Base-by-base conservation (phyloP, 2,888 invertebrate species). In the Drosophila algonquin region DNA sequence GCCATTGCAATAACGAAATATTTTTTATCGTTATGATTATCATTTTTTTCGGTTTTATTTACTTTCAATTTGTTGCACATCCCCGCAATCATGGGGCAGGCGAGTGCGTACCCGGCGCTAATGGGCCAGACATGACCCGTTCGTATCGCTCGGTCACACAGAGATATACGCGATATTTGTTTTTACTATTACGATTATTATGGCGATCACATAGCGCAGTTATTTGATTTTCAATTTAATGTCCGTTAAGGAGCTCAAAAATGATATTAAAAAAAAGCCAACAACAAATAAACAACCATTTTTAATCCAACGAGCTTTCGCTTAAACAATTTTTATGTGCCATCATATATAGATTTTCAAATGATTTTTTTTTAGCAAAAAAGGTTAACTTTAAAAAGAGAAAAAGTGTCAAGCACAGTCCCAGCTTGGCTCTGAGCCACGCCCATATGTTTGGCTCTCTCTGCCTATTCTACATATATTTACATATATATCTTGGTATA, bases 61-160 rank as follows among this genome's bases (percentile, higher is more conserved):
- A 81, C 83, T 76, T 83, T 86, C 83, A 81, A 83, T 83, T 83
- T 83, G 84, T 72, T 77, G 75, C 83, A 80, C 73, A 80, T 84
- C 72, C 30, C 16, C 35, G 21, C 21, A 27, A 27, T 59, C 69
- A 18, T 18, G 18, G 18, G 18, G 18, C 18, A 18, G 18, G 73
- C 73, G 75, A 32, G 12, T 24, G 5, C 24, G 77, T 77, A 73
- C 71, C 51, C 52, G 68, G 65, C 79, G 83, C 86, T 83, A 83
- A 86, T 86, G 79, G 76, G 71, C 55, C 73, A 64, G 69, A 56
- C 86, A 86, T 83, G 80, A 73, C 75, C 67, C 64, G 67, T 53
- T 54, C 54, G 50, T 47, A 64, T 46, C 53, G 51, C 21, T 24
- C 12, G 47, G 14, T 45, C 52, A 53, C 27, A 47, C 55, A 61